Conservation (phyloP, 2,888 invertebrate species). For the Pseudococcus jackbeardsleyi region DNA sequence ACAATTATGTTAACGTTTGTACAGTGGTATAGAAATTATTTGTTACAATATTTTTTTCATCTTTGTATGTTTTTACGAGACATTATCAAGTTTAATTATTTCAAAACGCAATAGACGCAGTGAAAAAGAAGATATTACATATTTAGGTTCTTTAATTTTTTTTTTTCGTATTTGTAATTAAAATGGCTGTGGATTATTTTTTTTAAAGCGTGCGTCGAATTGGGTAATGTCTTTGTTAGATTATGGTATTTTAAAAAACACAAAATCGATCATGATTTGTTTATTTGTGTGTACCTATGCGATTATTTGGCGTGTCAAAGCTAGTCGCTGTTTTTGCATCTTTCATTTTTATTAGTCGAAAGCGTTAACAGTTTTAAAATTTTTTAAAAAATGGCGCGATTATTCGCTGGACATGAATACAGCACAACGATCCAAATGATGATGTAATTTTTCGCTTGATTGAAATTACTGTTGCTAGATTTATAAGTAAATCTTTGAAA, state of each 20-base stretch:
- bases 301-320: constrained; percentile 15
- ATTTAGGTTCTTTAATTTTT: constrained; percentile 31
- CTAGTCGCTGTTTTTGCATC: constrained; percentile 50
- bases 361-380: background rate
- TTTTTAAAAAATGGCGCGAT: background rate
- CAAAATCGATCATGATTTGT: constrained; percentile 27
- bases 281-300: background rate
- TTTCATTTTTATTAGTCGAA: constrained; percentile 46
- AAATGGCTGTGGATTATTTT: constrained; percentile 65
- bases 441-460: constrained; percentile 8
- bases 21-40: background rate
- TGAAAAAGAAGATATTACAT: constrained; percentile 23
- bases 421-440: constrained; percentile 32
- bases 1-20: constrained; percentile 35
- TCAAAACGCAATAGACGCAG: constrained; percentile 9
- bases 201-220: constrained; percentile 50
- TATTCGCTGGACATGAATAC: background rate
- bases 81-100: constrained; percentile 42
- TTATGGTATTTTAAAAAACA: constrained; percentile 2
- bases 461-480: constrained; percentile 53
- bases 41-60: background rate
- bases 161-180: constrained; percentile 54
- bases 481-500: constrained; percentile 33
- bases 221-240: constrained; percentile 53
- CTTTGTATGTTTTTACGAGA: constrained; percentile 41